Conservation (phyloP, 2,888 invertebrate genomes). For the Campaea margaritaria region DNA sequence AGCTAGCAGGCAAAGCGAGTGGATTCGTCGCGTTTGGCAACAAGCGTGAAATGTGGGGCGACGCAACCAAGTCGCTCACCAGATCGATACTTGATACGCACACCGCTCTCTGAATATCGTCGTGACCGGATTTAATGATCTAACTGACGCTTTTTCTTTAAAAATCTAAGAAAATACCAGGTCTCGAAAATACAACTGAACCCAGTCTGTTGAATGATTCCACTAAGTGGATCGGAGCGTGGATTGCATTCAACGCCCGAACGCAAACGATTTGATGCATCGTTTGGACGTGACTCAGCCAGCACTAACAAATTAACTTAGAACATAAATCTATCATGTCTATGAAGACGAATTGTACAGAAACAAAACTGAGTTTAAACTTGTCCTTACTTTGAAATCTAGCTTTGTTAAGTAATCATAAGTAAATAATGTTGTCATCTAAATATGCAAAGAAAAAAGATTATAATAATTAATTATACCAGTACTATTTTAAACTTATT, state of each 20-base stretch:
- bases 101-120: constrained; percentile 73
- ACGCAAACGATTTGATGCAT: constrained; percentile 35
- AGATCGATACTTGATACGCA: constrained; percentile 82
- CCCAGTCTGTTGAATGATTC: constrained; percentile 38
- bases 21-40: constrained; percentile 64
- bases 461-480: too few relatives aligned
- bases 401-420: too few relatives aligned
- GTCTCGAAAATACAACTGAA: constrained; percentile 43
- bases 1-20: constrained; percentile 48
- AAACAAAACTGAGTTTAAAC: too few relatives aligned
- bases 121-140: constrained; percentile 69
- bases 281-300: constrained; percentile 33
- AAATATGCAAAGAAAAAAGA: too few relatives aligned
- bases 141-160: constrained; percentile 53
- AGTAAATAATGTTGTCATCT: neutral
- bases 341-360: constrained; percentile 37
- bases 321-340: constrained; percentile 35
- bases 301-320: constrained; percentile 34
- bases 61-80: constrained; percentile 71
- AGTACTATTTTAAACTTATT: too few relatives aligned
- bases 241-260: constrained; percentile 31
- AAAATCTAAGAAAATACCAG: constrained; percentile 48
- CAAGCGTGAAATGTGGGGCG: constrained; percentile 77
- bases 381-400: too few relatives aligned
- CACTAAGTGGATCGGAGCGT: constrained; percentile 29